These are phyloP conservation scores for Scaeva pyrastri DNA, from an alignment of 2,888 invertebrate species.

Conservation along the genomic window DNA sequence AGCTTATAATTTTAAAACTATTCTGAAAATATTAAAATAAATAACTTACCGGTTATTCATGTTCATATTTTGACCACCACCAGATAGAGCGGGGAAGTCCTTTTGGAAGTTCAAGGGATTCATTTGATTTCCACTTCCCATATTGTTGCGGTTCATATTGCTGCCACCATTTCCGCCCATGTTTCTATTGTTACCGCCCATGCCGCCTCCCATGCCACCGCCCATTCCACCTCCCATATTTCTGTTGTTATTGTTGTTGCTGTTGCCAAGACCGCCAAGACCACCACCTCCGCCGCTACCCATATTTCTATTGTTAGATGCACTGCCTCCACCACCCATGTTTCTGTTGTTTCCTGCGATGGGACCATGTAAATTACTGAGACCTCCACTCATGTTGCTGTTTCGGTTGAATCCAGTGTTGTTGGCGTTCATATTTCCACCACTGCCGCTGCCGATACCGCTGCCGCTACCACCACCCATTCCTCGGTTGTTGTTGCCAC, in stretches of 20 bases:
- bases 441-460: neutral
- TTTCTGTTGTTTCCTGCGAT: conserved; percentile 79
- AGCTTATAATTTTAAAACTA: neutral
- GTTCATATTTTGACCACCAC: conserved; percentile 33
- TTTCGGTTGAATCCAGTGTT: conserved; percentile 35
- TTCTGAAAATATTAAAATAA: neutral
- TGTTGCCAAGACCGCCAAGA: conserved; percentile 66
- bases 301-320: conserved; percentile 80
- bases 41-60: conserved; percentile 70
- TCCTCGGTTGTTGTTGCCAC: conserved; percentile 77
- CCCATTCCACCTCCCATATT: conserved; percentile 78
- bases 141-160: conserved; percentile 73
- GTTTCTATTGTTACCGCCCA: conserved; percentile 50
- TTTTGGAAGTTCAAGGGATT: conserved; percentile 79
- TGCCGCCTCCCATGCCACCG: conserved; percentile 55
- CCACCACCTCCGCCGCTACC: conserved; percentile 79
- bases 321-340: conserved; percentile 83
- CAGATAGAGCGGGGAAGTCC: conserved; percentile 81
- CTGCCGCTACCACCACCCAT: conserved; percentile 31
- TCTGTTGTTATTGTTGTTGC: conserved; percentile 77
- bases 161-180: conserved; percentile 78
- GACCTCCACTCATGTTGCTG: conserved; percentile 73
- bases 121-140: conserved; percentile 61
- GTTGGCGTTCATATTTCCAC: conserved; percentile 25
- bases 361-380: conserved; percentile 70